Evolutionary conservation across 1,140 invertebrate species (phyloP).

Genomic region (Agrypnia vestita): DNA sequence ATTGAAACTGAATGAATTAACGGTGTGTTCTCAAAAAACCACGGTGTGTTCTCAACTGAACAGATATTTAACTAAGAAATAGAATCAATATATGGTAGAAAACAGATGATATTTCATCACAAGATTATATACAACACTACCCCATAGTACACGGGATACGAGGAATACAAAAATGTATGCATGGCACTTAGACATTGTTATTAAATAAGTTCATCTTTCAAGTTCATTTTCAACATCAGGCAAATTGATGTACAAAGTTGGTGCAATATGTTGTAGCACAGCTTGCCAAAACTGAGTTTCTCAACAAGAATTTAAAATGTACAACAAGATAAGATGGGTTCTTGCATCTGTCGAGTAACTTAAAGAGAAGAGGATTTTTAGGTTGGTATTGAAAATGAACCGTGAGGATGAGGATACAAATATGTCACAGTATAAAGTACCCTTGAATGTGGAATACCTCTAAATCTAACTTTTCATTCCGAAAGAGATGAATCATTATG

Average conservation of each 20-base stretch:
- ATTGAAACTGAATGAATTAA: too few relatives aligned
- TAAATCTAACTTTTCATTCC: slow-evolving; percentile 51
- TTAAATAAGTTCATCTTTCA: slow-evolving; percentile 6
- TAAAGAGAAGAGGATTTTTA: not conserved
- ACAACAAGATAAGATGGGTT: too few relatives aligned
- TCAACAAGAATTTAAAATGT: too few relatives aligned
- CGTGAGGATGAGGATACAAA: not conserved
- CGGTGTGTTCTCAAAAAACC: too few relatives aligned
- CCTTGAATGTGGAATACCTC: slow-evolving; percentile 33
- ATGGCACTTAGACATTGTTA: slow-evolving; percentile 17
- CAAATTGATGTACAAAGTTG: not conserved
- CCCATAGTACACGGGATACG: not conserved
- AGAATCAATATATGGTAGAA: too few relatives aligned
- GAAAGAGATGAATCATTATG: slow-evolving; percentile 49
- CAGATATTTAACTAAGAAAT: too few relatives aligned
- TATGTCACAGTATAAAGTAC: slow-evolving; percentile 26
- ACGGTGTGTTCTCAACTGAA: too few relatives aligned
- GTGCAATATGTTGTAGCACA: too few relatives aligned
- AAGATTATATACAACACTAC: not conserved
- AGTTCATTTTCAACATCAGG: not conserved
- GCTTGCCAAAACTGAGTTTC: too few relatives aligned
- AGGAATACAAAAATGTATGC: slow-evolving; percentile 22
- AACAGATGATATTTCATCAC: too few relatives aligned
- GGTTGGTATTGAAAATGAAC: not conserved
- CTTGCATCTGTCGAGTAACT: too few relatives aligned